phyloP scores from a whole-genome alignment of 2,113 vertebrate genomes.

The Rhinoderma darwinii region DNA sequence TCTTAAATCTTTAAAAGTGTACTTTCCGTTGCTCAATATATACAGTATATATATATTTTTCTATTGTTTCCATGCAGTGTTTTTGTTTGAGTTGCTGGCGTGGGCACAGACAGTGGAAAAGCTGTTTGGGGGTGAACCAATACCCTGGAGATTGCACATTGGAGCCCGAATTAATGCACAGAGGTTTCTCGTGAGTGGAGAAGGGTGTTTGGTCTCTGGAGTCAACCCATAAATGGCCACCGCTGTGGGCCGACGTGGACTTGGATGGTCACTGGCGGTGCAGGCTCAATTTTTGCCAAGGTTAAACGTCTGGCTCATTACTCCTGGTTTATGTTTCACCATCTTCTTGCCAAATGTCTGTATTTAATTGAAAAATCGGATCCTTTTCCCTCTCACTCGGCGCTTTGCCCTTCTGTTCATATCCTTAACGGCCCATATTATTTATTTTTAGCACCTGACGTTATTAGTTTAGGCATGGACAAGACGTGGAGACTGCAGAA shows the following conservation, averaged over 20 bases:
- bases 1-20: constrained; percentile 6
- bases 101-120: neutral
- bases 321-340: neutral
- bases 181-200: neutral
- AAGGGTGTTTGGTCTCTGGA: neutral
- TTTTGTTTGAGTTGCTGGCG: neutral
- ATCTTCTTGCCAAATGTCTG: neutral
- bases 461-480: too few species aligned
- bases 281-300: neutral
- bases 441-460: too few species aligned
- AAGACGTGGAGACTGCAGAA: too few species aligned
- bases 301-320: neutral
- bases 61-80: constrained; percentile 21
- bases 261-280: neutral
- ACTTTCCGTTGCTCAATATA: constrained; percentile 16
- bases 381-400: neutral
- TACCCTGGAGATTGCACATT: neutral
- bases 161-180: too few species aligned
- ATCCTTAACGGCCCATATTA: too few species aligned
- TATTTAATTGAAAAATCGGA: neutral
- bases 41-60: constrained; percentile 25
- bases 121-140: neutral
- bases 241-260: neutral
- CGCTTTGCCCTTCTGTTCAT: neutral
- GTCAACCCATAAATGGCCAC: neutral